Base-by-base conservation (phyloP, 53 echinoderm and acorn worm species). In the Paelopatides confundens region DNA sequence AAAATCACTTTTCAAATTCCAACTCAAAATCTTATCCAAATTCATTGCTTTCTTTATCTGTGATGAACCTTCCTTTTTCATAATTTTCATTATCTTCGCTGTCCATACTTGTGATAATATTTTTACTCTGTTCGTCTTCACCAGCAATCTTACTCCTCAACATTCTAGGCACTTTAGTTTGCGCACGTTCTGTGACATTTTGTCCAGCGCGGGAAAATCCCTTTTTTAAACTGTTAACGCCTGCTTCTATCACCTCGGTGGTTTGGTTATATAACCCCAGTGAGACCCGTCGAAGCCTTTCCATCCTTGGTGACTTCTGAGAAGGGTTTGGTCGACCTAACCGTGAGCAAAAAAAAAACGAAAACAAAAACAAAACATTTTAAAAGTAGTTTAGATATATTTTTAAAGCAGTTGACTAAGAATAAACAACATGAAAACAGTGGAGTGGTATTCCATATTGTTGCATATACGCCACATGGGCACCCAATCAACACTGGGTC, bases 181-280 rank as follows among this genome's bases (percentile, higher is more conserved):
- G 84, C 11, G 84, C 84, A 35, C 65, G 63, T 6, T 83, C 84
- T 2, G 84, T 30, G 29, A 83, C 65, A 24, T 83, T 83, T 35
- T 83, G 84, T 63, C 84, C 84, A 27, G 84, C 84, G 64, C 84
- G 84, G 63, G 84, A 64, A 46, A 83, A 35, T 9, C 84, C 84
- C 65, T 83, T 83, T 30, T 83, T 83, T 34, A 65, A 10, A 11
- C 65, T 83, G 36, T 29, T 83, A 3, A 83, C 84, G 9, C 84
- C 84, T 17, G 84, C 84, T 40, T 83, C 84, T 24, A 83, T 35
- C 63, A 39, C 65, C 39, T 65, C 84, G 17, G 84, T 65, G 26
- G 84, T 83, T 35, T 63, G 65, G 84, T 83, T 64, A 9, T 83
- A 83, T 23, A 83, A 24, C 8, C 84, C 84, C 5, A 83, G 84